A percentile compares a stretch with the other conserved stretches of the same genome.
Conservation (phyloP, 92 coral and sea anemone species). For the Actinostola sp. region DNA sequence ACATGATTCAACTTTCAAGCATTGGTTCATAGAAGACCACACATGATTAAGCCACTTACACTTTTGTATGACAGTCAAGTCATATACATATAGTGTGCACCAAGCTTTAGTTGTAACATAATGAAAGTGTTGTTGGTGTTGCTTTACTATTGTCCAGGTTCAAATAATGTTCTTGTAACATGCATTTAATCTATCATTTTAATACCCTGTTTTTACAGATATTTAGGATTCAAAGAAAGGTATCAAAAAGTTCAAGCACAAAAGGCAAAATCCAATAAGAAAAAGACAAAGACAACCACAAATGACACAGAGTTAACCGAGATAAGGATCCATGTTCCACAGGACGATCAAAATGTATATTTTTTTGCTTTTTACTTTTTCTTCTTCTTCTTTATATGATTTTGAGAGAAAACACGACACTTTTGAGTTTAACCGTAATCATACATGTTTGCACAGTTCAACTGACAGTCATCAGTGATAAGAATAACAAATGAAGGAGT, state of each 20-base stretch:
- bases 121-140: too few species aligned
- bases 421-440: too few species aligned
- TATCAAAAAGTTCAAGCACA: slow-evolving; percentile 32
- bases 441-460: too few species aligned
- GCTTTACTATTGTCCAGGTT: not conserved
- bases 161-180: not conserved
- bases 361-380: not conserved
- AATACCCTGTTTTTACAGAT: slow-evolving; percentile 52
- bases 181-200: too few species aligned
- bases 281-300: slow-evolving; percentile 21
- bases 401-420: not conserved
- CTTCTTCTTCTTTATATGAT: not conserved
- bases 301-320: slow-evolving; percentile 70
- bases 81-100: too few species aligned
- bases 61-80: too few species aligned
- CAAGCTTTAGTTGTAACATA: too few species aligned
- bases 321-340: slow-evolving; percentile 64
- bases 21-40: too few species aligned
- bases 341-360: slow-evolving; percentile 27
- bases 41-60: too few species aligned
- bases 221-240: slow-evolving; percentile 71
- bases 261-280: slow-evolving; percentile 19
- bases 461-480: too few species aligned
- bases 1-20: too few species aligned
- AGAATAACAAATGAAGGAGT: too few species aligned